A percentile compares a stretch with the other conserved stretches of the same genome.
These are phyloP conservation scores for Hypocryptadius cinnamomeus DNA, from an alignment of 2,113 vertebrate species.

Conservation along the genomic window DNA sequence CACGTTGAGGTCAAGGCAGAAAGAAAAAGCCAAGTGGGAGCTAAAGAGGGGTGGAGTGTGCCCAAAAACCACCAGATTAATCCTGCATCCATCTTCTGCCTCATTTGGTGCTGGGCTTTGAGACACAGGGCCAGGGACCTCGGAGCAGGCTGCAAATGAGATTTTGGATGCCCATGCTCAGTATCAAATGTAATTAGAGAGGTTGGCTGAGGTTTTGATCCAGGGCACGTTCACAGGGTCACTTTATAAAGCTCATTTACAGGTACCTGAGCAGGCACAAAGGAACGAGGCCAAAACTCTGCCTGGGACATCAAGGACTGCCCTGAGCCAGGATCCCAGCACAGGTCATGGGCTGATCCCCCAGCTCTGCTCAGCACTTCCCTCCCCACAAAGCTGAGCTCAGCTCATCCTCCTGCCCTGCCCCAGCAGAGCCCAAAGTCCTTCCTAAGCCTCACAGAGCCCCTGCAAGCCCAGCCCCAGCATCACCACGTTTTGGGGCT, in stretches of 20 bases:
- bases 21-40: neutral
- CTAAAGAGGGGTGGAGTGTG: neutral
- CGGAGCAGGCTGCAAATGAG: rapidly evolving
- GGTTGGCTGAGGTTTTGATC: neutral
- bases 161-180: rapidly evolving
- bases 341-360: neutral
- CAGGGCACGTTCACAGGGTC: neutral
- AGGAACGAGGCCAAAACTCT: neutral
- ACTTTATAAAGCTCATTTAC: neutral
- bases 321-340: neutral
- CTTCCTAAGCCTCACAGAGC: neutral
- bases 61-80: neutral
- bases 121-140: neutral
- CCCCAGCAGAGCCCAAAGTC: neutral
- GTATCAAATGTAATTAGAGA: neutral
- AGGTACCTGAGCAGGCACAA: neutral
- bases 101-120: neutral
- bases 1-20: neutral
- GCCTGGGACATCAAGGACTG: neutral
- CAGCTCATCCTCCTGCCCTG: neutral
- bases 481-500: neutral
- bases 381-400: neutral
- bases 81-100: neutral
- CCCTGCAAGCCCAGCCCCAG: neutral
- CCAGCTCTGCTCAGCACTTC: neutral